A percentile compares a stretch with the other conserved stretches of the same genome.
Conservation (phyloP, 1,140 invertebrate genomes). For the Diabrotica virgifera region DNA sequence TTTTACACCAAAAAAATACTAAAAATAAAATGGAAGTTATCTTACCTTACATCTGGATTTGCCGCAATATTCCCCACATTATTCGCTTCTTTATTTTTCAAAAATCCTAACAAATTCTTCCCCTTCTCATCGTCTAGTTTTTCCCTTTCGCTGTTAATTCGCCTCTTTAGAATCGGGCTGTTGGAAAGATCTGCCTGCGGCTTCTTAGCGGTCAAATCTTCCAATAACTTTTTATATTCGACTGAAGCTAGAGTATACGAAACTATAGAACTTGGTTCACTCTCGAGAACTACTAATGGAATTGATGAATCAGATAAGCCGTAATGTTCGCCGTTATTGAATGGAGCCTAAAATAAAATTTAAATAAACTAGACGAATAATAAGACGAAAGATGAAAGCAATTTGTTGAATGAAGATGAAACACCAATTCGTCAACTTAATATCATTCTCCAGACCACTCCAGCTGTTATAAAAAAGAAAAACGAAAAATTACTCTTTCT, state of each 20-base stretch:
- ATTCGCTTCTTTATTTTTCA: slow-evolving; percentile 47
- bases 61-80: background rate
- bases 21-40: no score
- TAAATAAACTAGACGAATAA: slow-evolving; percentile 8
- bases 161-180: slow-evolving; percentile 53
- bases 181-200: slow-evolving; percentile 42
- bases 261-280: slow-evolving; percentile 86
- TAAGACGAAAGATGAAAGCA: background rate
- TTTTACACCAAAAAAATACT: no score
- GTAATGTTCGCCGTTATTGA: slow-evolving; percentile 65
- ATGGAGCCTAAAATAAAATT: slow-evolving; percentile 53
- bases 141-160: slow-evolving; percentile 47
- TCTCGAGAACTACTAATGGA: slow-evolving; percentile 78
- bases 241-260: slow-evolving; percentile 74
- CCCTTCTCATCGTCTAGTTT: slow-evolving; percentile 48
- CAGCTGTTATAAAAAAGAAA: no score
- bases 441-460: no score
- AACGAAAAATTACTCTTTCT: no score
- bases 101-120: slow-evolving; percentile 52
- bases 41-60: no score
- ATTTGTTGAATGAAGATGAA: no score
- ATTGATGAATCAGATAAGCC: slow-evolving; percentile 56
- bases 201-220: slow-evolving; percentile 51
- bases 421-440: no score
- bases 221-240: slow-evolving; percentile 66